Percentiles rank a stretch among this genome's conserved stretches.
These are phyloP conservation scores for Dipodomys merriami DNA, from an alignment of 2,113 vertebrate species.

Conservation along the genomic window DNA sequence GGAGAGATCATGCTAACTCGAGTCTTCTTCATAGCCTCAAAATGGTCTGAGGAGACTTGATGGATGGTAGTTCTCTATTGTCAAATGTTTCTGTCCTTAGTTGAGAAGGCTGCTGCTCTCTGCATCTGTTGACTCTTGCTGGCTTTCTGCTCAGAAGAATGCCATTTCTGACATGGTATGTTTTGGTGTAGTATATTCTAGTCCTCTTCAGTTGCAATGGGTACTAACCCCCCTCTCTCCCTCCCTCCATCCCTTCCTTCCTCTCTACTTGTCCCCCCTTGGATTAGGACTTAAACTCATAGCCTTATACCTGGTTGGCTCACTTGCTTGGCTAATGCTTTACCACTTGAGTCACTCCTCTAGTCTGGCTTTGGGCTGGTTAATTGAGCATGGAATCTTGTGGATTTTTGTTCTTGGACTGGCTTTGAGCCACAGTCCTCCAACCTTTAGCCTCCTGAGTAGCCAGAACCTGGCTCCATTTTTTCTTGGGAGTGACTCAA, in stretches of 20 bases:
- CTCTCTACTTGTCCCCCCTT: too few species aligned
- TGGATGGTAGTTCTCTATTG: background rate
- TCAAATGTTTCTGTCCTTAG: background rate
- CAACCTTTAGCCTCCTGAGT: too few species aligned
- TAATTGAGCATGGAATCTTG: too few species aligned
- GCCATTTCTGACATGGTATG: background rate
- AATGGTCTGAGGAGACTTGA: background rate
- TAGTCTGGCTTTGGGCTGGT: background rate
- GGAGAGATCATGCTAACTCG: background rate
- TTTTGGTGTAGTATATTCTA: background rate
- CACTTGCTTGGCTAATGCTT: too few species aligned
- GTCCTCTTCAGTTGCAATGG: background rate
- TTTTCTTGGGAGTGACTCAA: background rate
- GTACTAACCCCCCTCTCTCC: background rate
- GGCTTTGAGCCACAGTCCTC: too few species aligned
- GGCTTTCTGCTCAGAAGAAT: conserved; percentile 22
- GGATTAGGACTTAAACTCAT: too few species aligned
- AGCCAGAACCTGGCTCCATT: too few species aligned
- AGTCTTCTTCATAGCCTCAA: background rate
- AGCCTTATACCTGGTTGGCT: too few species aligned
- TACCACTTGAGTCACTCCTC: too few species aligned
- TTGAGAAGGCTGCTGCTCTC: background rate
- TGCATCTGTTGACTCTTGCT: background rate
- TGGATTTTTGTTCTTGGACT: too few species aligned
- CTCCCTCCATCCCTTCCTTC: too few species aligned